Percentiles rank a stretch among this genome's conserved stretches.
Conservation (phyloP, 1,140 invertebrate species). For the Himalopsyche phryganea region DNA sequence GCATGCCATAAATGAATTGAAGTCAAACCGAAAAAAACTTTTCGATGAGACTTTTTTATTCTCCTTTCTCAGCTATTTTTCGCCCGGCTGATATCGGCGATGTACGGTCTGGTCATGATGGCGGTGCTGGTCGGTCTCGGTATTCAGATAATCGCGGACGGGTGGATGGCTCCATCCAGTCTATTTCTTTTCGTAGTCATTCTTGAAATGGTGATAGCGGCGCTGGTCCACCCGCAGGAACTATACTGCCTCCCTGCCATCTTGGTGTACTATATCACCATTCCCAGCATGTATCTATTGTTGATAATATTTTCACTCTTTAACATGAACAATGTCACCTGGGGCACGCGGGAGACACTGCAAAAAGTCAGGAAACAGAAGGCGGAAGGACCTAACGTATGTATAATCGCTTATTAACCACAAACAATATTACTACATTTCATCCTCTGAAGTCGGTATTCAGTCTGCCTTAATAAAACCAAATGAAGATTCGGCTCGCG, state of each 20-base stretch:
- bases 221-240: conserved; percentile 82
- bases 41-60: too few relatives aligned
- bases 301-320: conserved; percentile 88
- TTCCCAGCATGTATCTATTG: conserved; percentile 92
- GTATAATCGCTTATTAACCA: too few relatives aligned
- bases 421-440: too few relatives aligned
- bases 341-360: conserved; percentile 81
- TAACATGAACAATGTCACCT: conserved; percentile 85
- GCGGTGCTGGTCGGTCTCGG: conserved; percentile 85
- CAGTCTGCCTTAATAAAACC: too few relatives aligned
- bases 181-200: conserved; percentile 73
- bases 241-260: conserved; percentile 72
- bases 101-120: conserved; percentile 90
- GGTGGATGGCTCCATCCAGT: conserved; percentile 72
- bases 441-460: too few relatives aligned
- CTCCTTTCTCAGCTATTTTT: conserved; percentile 58
- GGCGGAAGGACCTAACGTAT: neutral
- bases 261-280: conserved; percentile 84
- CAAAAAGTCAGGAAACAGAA: conserved; percentile 40
- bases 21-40: too few relatives aligned
- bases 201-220: conserved; percentile 48
- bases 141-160: conserved; percentile 76
- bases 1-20: too few relatives aligned
- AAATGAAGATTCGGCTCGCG: too few relatives aligned
- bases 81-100: conserved; percentile 70